Evolutionary conservation across 2,113 vertebrate genomes (phyloP), one percentile per base, ranked within the genome.

Genomic region (Apeltes quadracus): DNA sequence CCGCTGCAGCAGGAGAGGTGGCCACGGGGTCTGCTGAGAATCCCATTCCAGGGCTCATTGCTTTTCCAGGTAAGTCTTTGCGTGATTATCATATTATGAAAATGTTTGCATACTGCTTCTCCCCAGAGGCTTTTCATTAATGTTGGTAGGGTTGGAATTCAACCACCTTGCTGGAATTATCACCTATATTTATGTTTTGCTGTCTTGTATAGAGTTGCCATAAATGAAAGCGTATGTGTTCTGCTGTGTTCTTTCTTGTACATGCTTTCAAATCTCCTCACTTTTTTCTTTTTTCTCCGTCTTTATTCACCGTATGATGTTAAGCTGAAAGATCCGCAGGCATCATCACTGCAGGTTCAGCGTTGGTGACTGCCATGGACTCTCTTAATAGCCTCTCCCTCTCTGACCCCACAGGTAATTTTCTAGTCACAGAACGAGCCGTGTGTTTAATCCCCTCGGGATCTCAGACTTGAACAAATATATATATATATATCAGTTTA

Each of bases 321-420:
- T 78, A 90, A 95, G 94, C 90, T 88, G 94, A 96, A 76, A 95
- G 93, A 90, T 85, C 92, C 38, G 92, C 93, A 93, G 93, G 92
- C 79, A 92, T 93, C 75, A 90, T 93, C 89, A 82, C 90, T 80
- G 74, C 91, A 67, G 91, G 87, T 75, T 88, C 94, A 89, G 76
- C 90, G 36, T 90, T 95, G 69, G 92, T 95, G 86, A 94, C 91
- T 27, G 89, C 94, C 67, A 90, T 92, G 87, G 95, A 94, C 79
- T 93, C 94, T 88, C 97, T 97, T 92, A 94, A 92, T 92, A 88
- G 93, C 92, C 94, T 95, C 77, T 92, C 93, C 22, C 88, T 94
- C 50, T 95, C 94, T 23, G 94, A 96, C 81, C 90, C 91, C 0
- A 92, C 95, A 96, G 95, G 95, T 97, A 95, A 95, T 38, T 72